Conservation (phyloP, 2,797 vertebrate species). For the Aeoliscus strigatus region DNA sequence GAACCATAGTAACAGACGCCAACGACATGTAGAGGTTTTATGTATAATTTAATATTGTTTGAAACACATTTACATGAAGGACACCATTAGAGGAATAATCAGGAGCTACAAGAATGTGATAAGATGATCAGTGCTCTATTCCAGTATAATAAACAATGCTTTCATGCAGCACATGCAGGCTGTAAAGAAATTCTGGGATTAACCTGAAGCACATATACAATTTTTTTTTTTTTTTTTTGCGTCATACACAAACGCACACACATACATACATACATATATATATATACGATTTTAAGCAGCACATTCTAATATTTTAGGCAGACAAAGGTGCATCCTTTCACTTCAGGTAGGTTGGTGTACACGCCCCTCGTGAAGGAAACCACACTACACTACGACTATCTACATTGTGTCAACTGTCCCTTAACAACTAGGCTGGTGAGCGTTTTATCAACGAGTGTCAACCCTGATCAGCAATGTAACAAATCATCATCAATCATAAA, state of each 20-base stretch:
- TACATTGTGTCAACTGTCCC: slow-evolving; percentile 3
- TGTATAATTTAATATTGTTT: slow-evolving; percentile 51
- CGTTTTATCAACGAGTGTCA: neutral
- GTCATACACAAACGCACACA: too few species aligned
- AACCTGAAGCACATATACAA: slow-evolving; percentile 12
- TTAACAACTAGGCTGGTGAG: slow-evolving; percentile 1
- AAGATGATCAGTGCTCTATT: neutral
- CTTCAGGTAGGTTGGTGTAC: neutral
- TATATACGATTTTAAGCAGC: too few species aligned
- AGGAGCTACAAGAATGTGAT: slow-evolving; percentile 28
- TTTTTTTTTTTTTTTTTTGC: too few species aligned
- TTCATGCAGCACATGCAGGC: neutral
- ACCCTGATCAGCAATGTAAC: neutral
- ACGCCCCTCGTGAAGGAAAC: neutral
- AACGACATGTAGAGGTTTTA: too few species aligned
- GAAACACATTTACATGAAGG: slow-evolving; percentile 55
- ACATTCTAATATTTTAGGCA: too few species aligned
- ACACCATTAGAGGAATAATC: slow-evolving; percentile 34
- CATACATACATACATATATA: too few species aligned
- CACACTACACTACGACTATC: slow-evolving; percentile 11
- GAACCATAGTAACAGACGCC: too few species aligned
- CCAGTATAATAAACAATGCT: neutral
- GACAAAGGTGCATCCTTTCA: neutral
- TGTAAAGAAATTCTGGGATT: neutral
- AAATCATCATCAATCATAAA: slow-evolving; percentile 14